Evolutionary conservation across 1,140 invertebrate species (phyloP), one percentile per base, ranked within the genome.

Genomic region (Tribolium castaneum): DNA sequence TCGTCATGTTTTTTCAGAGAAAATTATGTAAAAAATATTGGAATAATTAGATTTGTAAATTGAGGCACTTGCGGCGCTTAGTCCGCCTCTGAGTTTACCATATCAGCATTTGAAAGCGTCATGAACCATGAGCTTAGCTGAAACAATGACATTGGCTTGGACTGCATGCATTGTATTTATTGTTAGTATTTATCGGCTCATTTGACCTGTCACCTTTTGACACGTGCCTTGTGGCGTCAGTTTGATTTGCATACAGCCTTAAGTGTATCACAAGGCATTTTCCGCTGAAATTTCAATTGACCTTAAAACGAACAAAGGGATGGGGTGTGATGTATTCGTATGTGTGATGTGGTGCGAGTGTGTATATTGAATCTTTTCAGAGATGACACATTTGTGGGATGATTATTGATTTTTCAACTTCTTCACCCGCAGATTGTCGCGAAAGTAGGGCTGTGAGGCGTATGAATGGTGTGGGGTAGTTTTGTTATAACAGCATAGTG

Each of bases 401-500:
- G 71, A 73, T 73, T 73, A 73, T 73, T 73, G 71, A 73, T 73
- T 73, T 72, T 73, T 73, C 71, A 73, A 73, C 71, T 54, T 73
- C 71, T 73, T 73, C 49, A 73, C 71, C 50, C 50, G 34, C 71
- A 73, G 71, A 73, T 73, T 52, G 70, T 73, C 70, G 30, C 25
- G 70, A 73, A 73, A 73, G 22, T 73, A 73, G 71, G 71, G 71
- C 71, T 75, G 72, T 75, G 54, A 59, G 49, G 74, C 71, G 59
- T 66, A 66, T 12, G 59, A 34, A 66, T 22, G 30, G 73, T 71
- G 78, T 66, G 72, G 70, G 77, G 79, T 81, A 78, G 78, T 83
- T 83, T 81, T 82, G 83, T 84, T 82, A 80, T 84, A 83, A 83
- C 83, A 82, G 83, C 83, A 82, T 82, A 83, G 82, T 80, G 83